Conservation (phyloP, 2,797 vertebrate genomes). For the Fistularia tabacaria region DNA sequence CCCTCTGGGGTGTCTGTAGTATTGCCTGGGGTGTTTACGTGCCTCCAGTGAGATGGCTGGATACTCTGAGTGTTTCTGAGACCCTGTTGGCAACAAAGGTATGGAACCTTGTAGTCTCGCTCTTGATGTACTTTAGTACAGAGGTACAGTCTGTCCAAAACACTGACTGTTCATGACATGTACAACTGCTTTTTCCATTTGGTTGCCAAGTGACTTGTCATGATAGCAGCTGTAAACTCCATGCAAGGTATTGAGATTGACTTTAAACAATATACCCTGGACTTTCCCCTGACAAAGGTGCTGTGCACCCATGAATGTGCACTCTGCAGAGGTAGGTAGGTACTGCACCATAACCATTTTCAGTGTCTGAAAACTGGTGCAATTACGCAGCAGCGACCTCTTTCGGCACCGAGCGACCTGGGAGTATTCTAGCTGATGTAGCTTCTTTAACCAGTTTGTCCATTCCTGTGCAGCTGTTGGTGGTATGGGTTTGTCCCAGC, state of each 20-base stretch:
- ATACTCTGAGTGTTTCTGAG: not conserved
- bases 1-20: not conserved
- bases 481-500: not conserved
- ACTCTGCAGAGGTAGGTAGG: not conserved
- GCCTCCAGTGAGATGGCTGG: not conserved
- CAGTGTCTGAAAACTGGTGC: slow-evolving; percentile 1
- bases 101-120: too few species aligned
- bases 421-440: not conserved
- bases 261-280: not conserved
- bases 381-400: not conserved
- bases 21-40: not conserved
- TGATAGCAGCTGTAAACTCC: not conserved
- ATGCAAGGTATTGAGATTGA: not conserved
- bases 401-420: not conserved
- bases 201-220: not conserved
- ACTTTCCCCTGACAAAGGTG: not conserved
- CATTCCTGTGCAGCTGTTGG: not conserved
- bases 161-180: not conserved
- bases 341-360: not conserved
- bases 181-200: not conserved
- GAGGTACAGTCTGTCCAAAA: not conserved
- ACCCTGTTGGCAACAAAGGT: not conserved
- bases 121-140: not conserved
- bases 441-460: not conserved
- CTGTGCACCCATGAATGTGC: not conserved